These are phyloP conservation scores for Opisthograptis luteolata DNA, from an alignment of 2,888 invertebrate genomes.

Conservation along the genomic window DNA sequence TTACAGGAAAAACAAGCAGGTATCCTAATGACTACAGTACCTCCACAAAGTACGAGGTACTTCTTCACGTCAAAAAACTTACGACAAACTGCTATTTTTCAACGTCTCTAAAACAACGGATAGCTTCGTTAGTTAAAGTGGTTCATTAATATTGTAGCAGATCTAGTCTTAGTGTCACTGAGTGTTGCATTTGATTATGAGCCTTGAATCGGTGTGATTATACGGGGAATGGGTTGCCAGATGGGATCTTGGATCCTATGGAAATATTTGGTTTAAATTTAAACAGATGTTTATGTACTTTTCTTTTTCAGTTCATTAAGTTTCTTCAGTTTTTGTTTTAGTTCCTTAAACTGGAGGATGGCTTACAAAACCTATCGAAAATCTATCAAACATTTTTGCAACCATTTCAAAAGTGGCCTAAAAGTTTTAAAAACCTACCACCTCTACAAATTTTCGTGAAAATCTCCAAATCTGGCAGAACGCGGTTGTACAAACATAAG, in stretches of 20 bases:
- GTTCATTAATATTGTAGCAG: constrained; percentile 53
- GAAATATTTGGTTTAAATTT: neutral
- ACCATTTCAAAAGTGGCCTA: neutral
- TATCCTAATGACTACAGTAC: constrained; percentile 16
- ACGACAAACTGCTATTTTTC: constrained; percentile 34
- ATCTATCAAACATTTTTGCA: neutral
- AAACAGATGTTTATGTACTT: too few species aligned
- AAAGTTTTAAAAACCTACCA: neutral
- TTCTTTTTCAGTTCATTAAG: too few species aligned
- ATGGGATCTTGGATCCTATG: neutral
- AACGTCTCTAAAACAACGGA: constrained; percentile 37
- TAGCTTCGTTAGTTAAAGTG: constrained; percentile 42
- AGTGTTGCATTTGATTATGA: constrained; percentile 25
- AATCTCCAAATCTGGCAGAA: constrained; percentile 7
- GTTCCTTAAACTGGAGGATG: too few species aligned
- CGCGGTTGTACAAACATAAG: constrained; percentile 37
- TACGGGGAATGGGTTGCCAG: constrained; percentile 2
- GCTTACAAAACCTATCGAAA: too few species aligned
- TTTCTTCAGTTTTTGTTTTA: too few species aligned
- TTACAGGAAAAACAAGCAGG: neutral
- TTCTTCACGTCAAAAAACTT: constrained; percentile 21
- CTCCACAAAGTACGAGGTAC: constrained; percentile 6
- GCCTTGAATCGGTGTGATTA: neutral
- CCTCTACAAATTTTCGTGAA: constrained; percentile 10
- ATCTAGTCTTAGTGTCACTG: constrained; percentile 49